Conservation (phyloP, 2,113 vertebrate genomes). For the Platysternon megacephalum region DNA sequence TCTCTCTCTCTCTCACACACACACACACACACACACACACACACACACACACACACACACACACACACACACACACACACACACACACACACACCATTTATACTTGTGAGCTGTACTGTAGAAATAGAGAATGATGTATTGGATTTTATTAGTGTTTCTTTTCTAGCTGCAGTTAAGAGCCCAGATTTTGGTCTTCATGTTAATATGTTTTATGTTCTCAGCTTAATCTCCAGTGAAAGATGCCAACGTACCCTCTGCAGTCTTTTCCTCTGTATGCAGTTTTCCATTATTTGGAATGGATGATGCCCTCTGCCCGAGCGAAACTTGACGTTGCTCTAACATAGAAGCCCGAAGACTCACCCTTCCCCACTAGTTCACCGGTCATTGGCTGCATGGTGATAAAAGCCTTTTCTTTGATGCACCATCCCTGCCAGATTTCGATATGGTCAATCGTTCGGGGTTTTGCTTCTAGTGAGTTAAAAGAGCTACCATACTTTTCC, state of each 20-base stretch:
- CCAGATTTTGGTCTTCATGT: conserved; percentile 3
- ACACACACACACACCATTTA: neutral
- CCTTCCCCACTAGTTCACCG: neutral
- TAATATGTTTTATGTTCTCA: neutral
- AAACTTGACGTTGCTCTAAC: neutral
- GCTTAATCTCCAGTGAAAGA: neutral
- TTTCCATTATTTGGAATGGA: neutral
- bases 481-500: neutral
- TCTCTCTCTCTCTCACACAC: too few relatives aligned
- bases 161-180: neutral
- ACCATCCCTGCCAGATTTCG: neutral
- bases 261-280: neutral
- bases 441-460: neutral
- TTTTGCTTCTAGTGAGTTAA: neutral
- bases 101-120: neutral
- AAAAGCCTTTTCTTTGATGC: neutral
- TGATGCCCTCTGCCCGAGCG: neutral
- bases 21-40: neutral
- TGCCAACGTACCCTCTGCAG: accelerated
- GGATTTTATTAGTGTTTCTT: neutral
- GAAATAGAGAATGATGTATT: neutral
- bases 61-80: neutral
- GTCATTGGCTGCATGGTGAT: neutral
- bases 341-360: neutral
- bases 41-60: neutral